Base-by-base conservation (phyloP, 2,797 vertebrate species). In the Orestias chungarensis region DNA sequence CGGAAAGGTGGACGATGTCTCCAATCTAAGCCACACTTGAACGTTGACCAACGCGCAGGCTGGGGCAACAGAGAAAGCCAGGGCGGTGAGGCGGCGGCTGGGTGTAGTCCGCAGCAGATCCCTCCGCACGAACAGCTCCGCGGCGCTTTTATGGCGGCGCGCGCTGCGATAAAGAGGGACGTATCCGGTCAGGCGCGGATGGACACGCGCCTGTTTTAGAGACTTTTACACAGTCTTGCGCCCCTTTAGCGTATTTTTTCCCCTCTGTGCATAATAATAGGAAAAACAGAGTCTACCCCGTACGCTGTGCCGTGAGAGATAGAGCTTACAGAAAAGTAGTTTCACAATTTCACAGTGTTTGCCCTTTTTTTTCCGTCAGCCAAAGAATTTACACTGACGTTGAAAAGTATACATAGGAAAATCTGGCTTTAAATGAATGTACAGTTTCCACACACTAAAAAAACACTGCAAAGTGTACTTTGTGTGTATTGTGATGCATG, bases 31-130 rank as follows among this genome's bases (percentile, higher is more conserved):
- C 86, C 92, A 59, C 87, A 87, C 88, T 90, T 61, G 79, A 78
- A 91, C 88, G 88, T 84, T 82, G 4, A 78, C 71, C 86, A 82
- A 83, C 87, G 87, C 81, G 84, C 84, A 82, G 85, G 86, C 87
- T 89, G 84, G 88, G 87, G 89, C 86, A 86, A 91, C 90, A 86
- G 88, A 93, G 90, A 93, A 92, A 94, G 93, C 93, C 93, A 80
- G 91, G 88, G 90, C 80, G 89, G 88, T 81, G 90, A 93, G 91
- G 91, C 94, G 88, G 92, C 87, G 93, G 89, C 92, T 92, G 94
- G 95, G 95, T 95, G 94, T 95, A 94, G 94, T 93, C 95, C 89
- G 88, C 67, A 82, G 85, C 89, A 92, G 90, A 95, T 95, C 93
- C 80, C 90, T 95, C 94, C 95, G 95, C 87, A 84, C 91, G 87